Base-by-base conservation (phyloP, 2,797 vertebrate species). In the Protonibea diacanthus region DNA sequence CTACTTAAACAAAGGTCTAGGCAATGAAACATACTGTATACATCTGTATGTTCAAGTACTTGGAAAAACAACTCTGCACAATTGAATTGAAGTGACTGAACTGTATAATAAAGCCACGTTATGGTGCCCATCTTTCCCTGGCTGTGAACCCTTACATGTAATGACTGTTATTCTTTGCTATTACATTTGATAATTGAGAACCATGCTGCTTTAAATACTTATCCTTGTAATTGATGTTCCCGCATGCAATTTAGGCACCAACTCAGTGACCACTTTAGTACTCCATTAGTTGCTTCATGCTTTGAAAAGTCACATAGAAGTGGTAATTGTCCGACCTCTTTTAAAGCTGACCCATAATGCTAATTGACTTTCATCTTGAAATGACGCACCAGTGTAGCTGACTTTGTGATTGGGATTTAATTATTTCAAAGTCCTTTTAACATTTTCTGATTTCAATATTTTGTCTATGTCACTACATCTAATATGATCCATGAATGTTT, bases 241-340 rank as follows among this genome's bases (percentile, higher is more conserved):
- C 47, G 53, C 51, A 80, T 51, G 53, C 55, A 80, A 66, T 80
- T 80, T 62, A 58, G 51, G 62, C 47, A 56, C 58, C 17, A 7
- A 59, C 48, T 85, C 68, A 68, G 59, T 40, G 74, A 75, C 59
- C 80, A 76, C 72, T 78, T 83, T 65, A 77, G 33, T 57, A 45
- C 60, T 71, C 60, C 67, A 80, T 82, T 77, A 70, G 71, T 48
- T 71, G 80, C 68, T 60, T 80, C 47, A 51, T 27, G 58, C 71
- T 82, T 70, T 69, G 63, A 63, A 76, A 86, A 70, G 56, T 81
- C 78, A 76, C 29, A 80, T 71, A 48, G 60, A 79, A 81, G 51
- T 76, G 68, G 10, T 62, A 61, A 80, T 70, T 71, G 38, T 76
- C 76, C 63, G 51, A 61, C 71, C 25, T 72, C 64, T 80, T 84